Evolutionary conservation across 2,888 invertebrate species (phyloP).

Genomic region (Tillus elongatus): DNA sequence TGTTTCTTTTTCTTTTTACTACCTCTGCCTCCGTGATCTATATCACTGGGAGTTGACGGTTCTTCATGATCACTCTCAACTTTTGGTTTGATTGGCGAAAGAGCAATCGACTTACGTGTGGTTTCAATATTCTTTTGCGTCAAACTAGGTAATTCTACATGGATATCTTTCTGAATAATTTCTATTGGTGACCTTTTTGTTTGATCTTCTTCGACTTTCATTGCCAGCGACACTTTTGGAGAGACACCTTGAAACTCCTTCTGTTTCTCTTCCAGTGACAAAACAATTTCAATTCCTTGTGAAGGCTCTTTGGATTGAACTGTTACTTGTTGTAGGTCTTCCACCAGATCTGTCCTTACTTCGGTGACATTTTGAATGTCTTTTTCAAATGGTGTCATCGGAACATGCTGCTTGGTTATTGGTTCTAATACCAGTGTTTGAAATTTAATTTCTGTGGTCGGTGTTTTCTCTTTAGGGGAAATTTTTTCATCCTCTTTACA

Average conservation of each 20-base stretch:
- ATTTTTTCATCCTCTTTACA: no score
- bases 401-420: no score
- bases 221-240: slow-evolving; percentile 32
- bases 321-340: slow-evolving; percentile 1
- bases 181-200: slow-evolving; percentile 27
- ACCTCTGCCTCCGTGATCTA: slow-evolving; percentile 46
- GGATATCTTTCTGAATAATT: slow-evolving; percentile 33
- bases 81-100: slow-evolving; percentile 32
- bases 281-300: slow-evolving; percentile 33
- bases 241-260: slow-evolving; percentile 35
- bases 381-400: no score
- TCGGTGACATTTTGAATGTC: slow-evolving; percentile 1
- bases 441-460: no score
- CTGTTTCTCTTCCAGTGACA: slow-evolving; percentile 41
- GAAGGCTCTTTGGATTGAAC: slow-evolving; percentile 28
- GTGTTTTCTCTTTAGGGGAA: no score
- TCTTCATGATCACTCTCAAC: slow-evolving; percentile 34
- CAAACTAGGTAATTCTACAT: slow-evolving; percentile 31
- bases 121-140: slow-evolving; percentile 17
- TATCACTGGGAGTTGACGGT: slow-evolving; percentile 35
- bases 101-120: slow-evolving; percentile 21
- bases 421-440: no score
- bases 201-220: slow-evolving; percentile 30
- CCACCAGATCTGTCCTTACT: neutral
- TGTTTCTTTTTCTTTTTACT: slow-evolving; percentile 59